Percentiles rank a stretch among this genome's conserved stretches.
Evolutionary conservation across 2,113 vertebrate genomes (phyloP).

Genomic region (Hypocryptadius cinnamomeus): DNA sequence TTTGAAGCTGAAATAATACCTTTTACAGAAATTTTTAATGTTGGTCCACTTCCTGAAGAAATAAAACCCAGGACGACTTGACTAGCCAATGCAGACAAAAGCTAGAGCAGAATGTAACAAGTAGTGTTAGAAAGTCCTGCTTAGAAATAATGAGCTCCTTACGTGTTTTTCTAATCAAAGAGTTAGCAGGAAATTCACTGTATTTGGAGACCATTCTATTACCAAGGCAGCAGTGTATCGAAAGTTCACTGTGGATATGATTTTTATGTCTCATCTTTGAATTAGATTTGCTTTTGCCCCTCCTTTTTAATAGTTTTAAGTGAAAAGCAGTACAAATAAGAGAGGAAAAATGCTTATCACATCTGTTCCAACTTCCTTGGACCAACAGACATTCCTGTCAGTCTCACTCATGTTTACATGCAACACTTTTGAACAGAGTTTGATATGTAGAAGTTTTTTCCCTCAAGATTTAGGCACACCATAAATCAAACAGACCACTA

Average conservation of each 20-base stretch:
- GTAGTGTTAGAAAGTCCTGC: not conserved
- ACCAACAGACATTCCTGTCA: not conserved
- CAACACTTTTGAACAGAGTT: conserved; percentile 47
- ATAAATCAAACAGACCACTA: conserved; percentile 65
- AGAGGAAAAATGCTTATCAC: not conserved
- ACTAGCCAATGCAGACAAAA: not conserved
- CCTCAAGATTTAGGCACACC: conserved; percentile 43
- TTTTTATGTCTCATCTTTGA: conserved; percentile 36
- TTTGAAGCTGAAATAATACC: not conserved
- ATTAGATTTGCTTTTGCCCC: not conserved
- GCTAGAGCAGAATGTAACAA: not conserved
- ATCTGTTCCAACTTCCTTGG: conserved; percentile 13
- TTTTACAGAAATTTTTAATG: not conserved
- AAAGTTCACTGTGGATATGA: conserved; percentile 14
- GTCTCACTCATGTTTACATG: conserved; percentile 37
- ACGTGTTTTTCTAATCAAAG: conserved; percentile 43
- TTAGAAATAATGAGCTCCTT: conserved; percentile 54
- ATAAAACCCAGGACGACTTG: not conserved
- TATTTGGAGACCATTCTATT: conserved; percentile 23
- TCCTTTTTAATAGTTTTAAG: conserved; percentile 36
- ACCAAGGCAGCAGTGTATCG: not conserved
- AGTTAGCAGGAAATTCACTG: conserved; percentile 26
- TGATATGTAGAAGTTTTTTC: conserved; percentile 23
- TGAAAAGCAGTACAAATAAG: conserved; percentile 20
- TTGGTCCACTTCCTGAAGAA: not conserved